Evolutionary conservation across 2,888 invertebrate genomes (phyloP), one percentile per base, ranked within the genome.

Genomic region (Heliconius aoede): DNA sequence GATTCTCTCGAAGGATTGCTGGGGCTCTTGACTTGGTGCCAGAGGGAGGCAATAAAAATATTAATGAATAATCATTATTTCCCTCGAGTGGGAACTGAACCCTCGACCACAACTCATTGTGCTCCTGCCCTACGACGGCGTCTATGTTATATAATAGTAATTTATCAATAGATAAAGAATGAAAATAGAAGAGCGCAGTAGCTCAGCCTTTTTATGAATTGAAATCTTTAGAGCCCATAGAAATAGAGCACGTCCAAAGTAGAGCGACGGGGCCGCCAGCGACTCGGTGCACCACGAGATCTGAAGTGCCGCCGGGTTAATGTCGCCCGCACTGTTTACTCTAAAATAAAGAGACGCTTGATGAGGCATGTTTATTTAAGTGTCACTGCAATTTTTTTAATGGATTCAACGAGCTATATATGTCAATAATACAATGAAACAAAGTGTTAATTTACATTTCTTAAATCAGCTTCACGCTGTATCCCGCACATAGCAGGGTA

Each of bases 291-390:
- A 62, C 40, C 46, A 30, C 40, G 72, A 73, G 72, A 73, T 73
- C 51, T 73, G 73, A 72, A 77, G 77, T 72, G 72, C 71, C 32
- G 72, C 32, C 46, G 72, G 74, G 77, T 74, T 77, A 77, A 77
- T 77, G 77, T 65, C 40, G 62, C 73, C 46, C 26, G 21, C 21
- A 18, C 71, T 72, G 72, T 61, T 72, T 72, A 72, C 40, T 28
- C 60, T 72, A 61, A 61, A 72, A 72, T 72, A 72, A 72, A 46
- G 40, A 72, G 72, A 61, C 1, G 60, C 60, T 40, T 58, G 60
- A 72, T 72, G 72, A 72, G 60, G 21, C 36, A 72, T 72, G 58
- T 58, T 40, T 60, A 36, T 60, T 72, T 60, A 60, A 26, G 36
- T 40, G 26, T 40, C 21, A 5, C 7, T 36, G 21, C 18, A 21